Evolutionary conservation across 2,113 vertebrate species (phyloP).

Genomic region (Ceuthmochares aereus): DNA sequence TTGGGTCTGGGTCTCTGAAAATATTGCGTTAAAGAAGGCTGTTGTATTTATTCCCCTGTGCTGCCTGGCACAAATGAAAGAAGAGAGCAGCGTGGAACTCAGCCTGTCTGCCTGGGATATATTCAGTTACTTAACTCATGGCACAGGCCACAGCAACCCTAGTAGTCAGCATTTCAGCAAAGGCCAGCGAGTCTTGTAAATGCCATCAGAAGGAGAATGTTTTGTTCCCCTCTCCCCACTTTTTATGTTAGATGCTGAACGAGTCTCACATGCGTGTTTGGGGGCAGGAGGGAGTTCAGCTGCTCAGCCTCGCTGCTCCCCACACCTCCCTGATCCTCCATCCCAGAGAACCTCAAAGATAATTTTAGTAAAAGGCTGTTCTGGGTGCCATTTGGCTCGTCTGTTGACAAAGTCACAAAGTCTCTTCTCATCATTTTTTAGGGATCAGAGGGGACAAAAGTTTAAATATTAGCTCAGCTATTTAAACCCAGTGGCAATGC

Average conservation of each 20-base stretch:
- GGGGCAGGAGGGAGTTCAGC: background rate
- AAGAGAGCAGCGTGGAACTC: background rate
- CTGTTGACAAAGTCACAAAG: constrained; percentile 53
- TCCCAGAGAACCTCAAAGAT: background rate
- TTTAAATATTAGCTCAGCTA: constrained; percentile 72
- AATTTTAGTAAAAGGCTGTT: background rate
- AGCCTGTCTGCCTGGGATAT: background rate
- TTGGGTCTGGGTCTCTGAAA: background rate
- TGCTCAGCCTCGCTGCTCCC: background rate
- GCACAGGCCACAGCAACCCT: background rate
- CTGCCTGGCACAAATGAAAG: accelerated
- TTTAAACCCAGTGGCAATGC: constrained; percentile 38
- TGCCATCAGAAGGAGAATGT: background rate
- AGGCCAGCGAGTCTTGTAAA: background rate
- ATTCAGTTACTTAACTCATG: background rate
- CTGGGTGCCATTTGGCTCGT: background rate
- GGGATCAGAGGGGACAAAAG: constrained; percentile 47
- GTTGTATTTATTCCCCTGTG: background rate
- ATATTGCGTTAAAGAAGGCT: background rate
- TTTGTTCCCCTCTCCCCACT: background rate
- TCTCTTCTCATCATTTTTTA: constrained; percentile 60
- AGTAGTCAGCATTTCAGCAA: background rate
- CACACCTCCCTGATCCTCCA: background rate
- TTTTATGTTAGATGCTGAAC: background rate
- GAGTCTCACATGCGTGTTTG: accelerated